Evolutionary conservation across 2,888 invertebrate genomes (phyloP).

Genomic region (Polyploca ridens): DNA sequence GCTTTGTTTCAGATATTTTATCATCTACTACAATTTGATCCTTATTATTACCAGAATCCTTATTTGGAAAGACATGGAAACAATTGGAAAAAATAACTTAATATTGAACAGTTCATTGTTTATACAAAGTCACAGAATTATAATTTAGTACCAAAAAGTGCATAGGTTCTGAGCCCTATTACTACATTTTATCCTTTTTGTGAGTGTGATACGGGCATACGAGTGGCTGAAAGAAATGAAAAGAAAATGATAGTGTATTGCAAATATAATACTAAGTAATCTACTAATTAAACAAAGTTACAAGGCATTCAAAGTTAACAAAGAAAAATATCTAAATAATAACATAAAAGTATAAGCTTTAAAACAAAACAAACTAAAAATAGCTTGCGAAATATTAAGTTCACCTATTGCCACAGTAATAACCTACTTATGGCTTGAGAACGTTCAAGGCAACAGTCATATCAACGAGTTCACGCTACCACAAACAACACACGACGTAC

Average conservation of each 20-base stretch:
- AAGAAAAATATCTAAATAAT: not conserved
- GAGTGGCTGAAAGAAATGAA: conserved; percentile 65
- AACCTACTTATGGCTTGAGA: conserved; percentile 32
- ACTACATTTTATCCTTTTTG: conserved; percentile 42
- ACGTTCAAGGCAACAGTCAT: conserved; percentile 37
- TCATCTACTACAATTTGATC: conserved; percentile 31
- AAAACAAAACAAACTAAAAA: conserved; percentile 11
- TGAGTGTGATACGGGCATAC: conserved; percentile 59
- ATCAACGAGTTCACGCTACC: conserved; percentile 30
- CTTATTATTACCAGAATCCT: conserved; percentile 54
- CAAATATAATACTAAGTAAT: conserved; percentile 8
- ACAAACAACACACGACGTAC: conserved; percentile 38
- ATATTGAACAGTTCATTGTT: conserved; percentile 9
- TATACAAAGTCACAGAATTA: not conserved
- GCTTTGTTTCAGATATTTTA: conserved; percentile 23
- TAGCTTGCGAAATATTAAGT: conserved; percentile 12
- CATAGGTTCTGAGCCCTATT: conserved; percentile 20
- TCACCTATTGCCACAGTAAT: conserved; percentile 25
- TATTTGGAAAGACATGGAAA: conserved; percentile 79
- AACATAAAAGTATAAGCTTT: conserved; percentile 2
- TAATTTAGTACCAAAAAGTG: not conserved
- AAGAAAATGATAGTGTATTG: conserved; percentile 36
- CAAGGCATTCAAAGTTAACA: not conserved
- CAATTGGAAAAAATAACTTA: conserved; percentile 40
- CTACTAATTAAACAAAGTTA: not conserved